Conservation (phyloP, 2,797 vertebrate genomes). For the Gymnothorax javanicus region DNA sequence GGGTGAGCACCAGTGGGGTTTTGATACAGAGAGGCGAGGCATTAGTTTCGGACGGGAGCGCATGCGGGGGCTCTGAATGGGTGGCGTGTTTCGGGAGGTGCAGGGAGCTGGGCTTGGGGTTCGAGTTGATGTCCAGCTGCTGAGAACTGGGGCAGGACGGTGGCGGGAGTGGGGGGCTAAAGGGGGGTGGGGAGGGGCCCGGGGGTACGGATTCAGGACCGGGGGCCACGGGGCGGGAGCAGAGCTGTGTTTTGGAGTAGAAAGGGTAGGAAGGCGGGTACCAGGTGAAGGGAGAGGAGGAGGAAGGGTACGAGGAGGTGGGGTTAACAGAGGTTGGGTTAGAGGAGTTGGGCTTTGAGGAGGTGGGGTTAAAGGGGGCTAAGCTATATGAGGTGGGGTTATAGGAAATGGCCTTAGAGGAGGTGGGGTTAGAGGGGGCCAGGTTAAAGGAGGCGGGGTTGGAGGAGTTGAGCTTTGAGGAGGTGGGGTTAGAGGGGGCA, state of each 20-base stretch:
- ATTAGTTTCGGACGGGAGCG: constrained; percentile 66
- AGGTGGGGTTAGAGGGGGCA: too few species aligned
- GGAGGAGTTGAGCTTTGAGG: too few species aligned
- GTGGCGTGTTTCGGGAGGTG: constrained; percentile 80
- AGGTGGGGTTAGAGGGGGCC: too few species aligned
- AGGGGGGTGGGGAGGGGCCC: constrained; percentile 67
- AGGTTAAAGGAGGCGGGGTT: too few species aligned
- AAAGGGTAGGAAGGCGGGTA: constrained; percentile 66
- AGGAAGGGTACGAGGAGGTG: constrained; percentile 48
- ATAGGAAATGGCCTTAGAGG: too few species aligned
- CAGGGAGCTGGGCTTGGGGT: constrained; percentile 79
- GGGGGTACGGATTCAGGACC: constrained; percentile 78
- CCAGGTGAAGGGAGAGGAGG: constrained; percentile 51
- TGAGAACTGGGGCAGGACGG: constrained; percentile 75
- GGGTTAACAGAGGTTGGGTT: too few species aligned
- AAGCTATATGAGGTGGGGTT: too few species aligned
- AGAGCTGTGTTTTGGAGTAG: constrained; percentile 75
- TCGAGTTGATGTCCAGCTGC: constrained; percentile 81
- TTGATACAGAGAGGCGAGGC: constrained; percentile 79
- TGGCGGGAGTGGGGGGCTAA: constrained; percentile 69
- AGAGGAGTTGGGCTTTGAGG: too few species aligned
- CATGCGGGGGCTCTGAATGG: constrained; percentile 62
- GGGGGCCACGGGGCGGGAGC: constrained; percentile 75
- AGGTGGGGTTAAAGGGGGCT: too few species aligned
- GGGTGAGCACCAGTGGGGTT: constrained; percentile 77